Base-by-base conservation (phyloP, 2,797 vertebrate genomes). In the Rhinichthys osculus region DNA sequence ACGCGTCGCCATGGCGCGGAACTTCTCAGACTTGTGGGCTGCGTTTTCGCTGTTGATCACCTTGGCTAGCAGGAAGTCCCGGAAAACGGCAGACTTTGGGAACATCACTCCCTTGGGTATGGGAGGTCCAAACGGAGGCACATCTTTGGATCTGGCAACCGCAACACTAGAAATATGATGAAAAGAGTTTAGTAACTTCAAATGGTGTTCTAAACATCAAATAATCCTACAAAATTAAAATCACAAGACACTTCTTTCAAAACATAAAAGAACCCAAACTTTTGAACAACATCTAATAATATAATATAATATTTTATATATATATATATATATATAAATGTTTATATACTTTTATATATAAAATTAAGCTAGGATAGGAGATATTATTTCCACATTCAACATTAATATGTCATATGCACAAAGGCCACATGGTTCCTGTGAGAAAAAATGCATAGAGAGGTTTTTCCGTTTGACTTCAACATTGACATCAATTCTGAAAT, bases 61-160 rank as follows among this genome's bases (percentile, higher is more conserved):
- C 94, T 97, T 97, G 83, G 96, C 96, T 92, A 97, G 91, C 30
- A 97, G 95, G 89, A 97, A 97, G 95, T 97, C 96, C 94, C 96
- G 94, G 88, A 97, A 97, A 52, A 97, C 96, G 1, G 96, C 96
- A 6, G 96, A 97, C 86, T 97, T 96, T 11, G 96, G 96, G 86
- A 97, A 97, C 82, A 96, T 97, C 57, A 96, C 95, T 62, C 95
- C 96, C 92, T 96, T 96, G 81, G 96, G 96, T 88, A 97, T 96
- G 8, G 95, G 96, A 64, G 96, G 96, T n/a, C 96, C 96, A 1
- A 97, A 97, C 0, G 95, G 90, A 19, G 96, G 96, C 23, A 97
- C 95, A 52, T 97, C 96, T 93, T 96, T 97, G 69, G 96, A 97
- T 86, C 96, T 94, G 85, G 96, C 95, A 85, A 97, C 96, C 59